Evolutionary conservation across 2,797 vertebrate genomes (phyloP), one percentile per base, ranked within the genome.

Genomic region (Pseudocheirus occidentalis): DNA sequence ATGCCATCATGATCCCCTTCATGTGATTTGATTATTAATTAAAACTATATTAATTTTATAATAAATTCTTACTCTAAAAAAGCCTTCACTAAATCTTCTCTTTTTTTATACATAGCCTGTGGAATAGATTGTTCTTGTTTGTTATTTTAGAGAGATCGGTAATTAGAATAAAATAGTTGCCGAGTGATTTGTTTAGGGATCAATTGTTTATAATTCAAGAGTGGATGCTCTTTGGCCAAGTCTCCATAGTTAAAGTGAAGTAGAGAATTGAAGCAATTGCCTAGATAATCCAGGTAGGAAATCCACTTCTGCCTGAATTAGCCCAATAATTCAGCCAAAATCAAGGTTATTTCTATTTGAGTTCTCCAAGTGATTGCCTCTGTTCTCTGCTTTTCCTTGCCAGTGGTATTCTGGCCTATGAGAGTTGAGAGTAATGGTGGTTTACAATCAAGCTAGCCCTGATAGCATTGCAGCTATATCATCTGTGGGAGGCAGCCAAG

Each of bases 11-110:
- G 97, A 97, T 97, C 95, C 95, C 97, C 98, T 98, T 98, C 98
- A 98, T 98, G 98, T 98, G 98, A 98, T 98, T 98, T 98, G 97
- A 98, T 98, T 98, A 98, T 98, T 98, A 98, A 97, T 97, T 97
- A 98, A 97, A 98, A 98, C 98, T 98, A 98, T 98, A 97, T 98
- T 97, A 98, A 98, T 98, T 98, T 98, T 98, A 95, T 96, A 97
- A 97, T 97, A 98, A 98, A 98, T 98, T 98, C 98, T 92, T 97
- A 96, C 95, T 97, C 34, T 73, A 90, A 95, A 95, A 90, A 95
- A 98, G 98, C 95, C 97, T 98, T 98, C 96, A 96, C 92, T 97
- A 96, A 98, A 92, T 92, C 96, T 93, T 97, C 97, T 97, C 97
- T 97, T 92, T 92, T 97, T 94, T 97, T 95, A 94, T 94, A 96